Base-by-base conservation (phyloP, 2,888 invertebrate genomes). In the Hypercompe scribonia region DNA sequence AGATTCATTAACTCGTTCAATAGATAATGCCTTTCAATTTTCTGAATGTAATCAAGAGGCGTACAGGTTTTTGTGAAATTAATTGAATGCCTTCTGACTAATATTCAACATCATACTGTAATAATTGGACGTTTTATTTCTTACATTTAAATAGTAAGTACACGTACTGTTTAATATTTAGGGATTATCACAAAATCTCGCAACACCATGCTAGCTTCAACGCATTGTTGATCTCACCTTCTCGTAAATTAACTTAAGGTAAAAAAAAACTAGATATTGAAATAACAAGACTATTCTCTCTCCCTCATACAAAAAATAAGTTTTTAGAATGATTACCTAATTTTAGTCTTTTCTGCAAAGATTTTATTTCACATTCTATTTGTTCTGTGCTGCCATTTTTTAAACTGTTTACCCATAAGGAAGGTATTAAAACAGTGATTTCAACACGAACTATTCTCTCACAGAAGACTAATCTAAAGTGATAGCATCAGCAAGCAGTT, bases 11-110 rank as follows among this genome's bases (percentile, higher is more conserved):
- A 15, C 21, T 68, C 15, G 7, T n/a, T n/a, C 54, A 31, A 36
- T 18, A 68, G 68, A 58, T 54, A 68, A 68, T 68, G 50, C n/a
- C 54, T 68, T 68, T 21, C 28, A n/a, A 33, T 50, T 50, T 68
- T 34, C 31, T 63, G 33, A 63, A 33, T 8, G 63, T 63, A 33
- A 63, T 68, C 54, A 68, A 15, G 8, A 36, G 50, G 24, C n/a
- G 54, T 54, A 58, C 54, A 58, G 24, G 36, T 50, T 50, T 50
- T 31, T 4, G 54, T 58, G 34, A 68, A 34, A 46, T 8, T 5
- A 8, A 5, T 54, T 34, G n/a, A 50, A 54, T 63, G 15, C 63
- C 8, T 33, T 15, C 1, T 1, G 33, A 7, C 28, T 61, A 63
- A 33, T 33, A 31, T 5, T 33, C 5, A 33, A 33, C 18, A 63